Percentiles rank a stretch among this genome's conserved stretches.
These are phyloP conservation scores for Spodoptera littoralis DNA, from an alignment of 2,888 invertebrate genomes.

Conservation along the genomic window DNA sequence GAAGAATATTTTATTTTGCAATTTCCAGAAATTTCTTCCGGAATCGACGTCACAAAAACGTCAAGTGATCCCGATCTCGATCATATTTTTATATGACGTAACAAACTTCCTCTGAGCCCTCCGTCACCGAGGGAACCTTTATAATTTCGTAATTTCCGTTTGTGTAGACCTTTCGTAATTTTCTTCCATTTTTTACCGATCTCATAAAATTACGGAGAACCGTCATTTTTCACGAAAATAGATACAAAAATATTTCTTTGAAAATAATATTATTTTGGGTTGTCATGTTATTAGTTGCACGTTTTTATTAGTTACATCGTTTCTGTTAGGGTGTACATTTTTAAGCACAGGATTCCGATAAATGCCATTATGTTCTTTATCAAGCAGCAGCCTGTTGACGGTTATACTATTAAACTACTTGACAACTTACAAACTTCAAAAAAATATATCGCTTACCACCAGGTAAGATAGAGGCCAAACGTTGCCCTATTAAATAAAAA, in stretches of 20 bases:
- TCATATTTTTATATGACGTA: conserved; percentile 49
- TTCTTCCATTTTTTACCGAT: conserved; percentile 39
- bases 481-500: too few species aligned
- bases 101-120: conserved; percentile 36
- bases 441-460: too few species aligned
- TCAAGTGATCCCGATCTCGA: conserved; percentile 31
- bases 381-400: too few species aligned
- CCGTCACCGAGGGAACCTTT: conserved; percentile 27
- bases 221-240: conserved; percentile 27
- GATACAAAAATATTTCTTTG: conserved; percentile 11
- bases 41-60: conserved; percentile 33
- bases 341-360: too few species aligned
- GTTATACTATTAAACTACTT: too few species aligned
- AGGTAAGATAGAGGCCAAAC: too few species aligned
- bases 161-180: conserved; percentile 43
- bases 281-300: conserved; percentile 25
- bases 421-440: too few species aligned
- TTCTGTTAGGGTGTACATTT: too few species aligned
- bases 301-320: too few species aligned
- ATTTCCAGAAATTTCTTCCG: conserved; percentile 15
- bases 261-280: conserved; percentile 12
- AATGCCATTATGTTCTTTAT: too few species aligned
- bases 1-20: conserved; percentile 6
- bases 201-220: conserved; percentile 32
- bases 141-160: conserved; percentile 53